Evolutionary conservation across 2,113 vertebrate genomes (phyloP).

Genomic region (Mola mola): DNA sequence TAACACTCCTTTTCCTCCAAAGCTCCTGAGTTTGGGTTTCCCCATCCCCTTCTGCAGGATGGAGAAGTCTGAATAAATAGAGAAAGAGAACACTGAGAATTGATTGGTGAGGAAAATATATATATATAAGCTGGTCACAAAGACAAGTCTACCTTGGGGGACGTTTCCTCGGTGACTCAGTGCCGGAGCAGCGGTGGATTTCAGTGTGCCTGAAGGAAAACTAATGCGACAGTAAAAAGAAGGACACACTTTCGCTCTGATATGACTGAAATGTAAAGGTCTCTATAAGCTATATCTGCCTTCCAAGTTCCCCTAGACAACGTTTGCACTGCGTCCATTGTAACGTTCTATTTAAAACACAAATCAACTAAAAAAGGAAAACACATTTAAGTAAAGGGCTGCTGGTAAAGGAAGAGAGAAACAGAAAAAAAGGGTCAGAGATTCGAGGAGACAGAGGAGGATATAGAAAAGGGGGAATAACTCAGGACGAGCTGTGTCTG

Average conservation of each 20-base stretch:
- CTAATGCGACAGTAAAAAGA: not conserved
- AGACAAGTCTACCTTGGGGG: constrained; percentile 5
- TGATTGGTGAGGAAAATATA: not conserved
- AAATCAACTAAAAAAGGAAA: not conserved
- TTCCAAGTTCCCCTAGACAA: not conserved
- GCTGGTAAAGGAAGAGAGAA: constrained; percentile 18
- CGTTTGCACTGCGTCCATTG: not conserved
- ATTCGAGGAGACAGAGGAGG: constrained; percentile 25
- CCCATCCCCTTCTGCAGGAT: constrained; percentile 32
- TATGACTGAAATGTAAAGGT: not conserved
- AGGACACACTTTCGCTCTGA: not conserved
- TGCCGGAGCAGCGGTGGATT: not conserved
- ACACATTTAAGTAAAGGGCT: constrained; percentile 44
- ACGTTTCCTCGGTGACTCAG: not conserved
- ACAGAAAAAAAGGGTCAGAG: not conserved
- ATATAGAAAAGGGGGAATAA: constrained; percentile 24
- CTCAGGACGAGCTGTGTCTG: constrained; percentile 38
- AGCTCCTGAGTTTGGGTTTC: constrained; percentile 49
- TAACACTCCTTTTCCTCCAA: constrained; percentile 49
- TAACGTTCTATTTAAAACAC: not conserved
- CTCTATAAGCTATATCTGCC: too few species aligned
- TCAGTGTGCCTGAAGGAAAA: not conserved
- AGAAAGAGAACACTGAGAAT: not conserved
- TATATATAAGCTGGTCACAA: constrained; percentile 4
- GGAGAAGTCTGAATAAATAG: constrained; percentile 40